phyloP scores from a whole-genome alignment of 2,888 invertebrate species.

The Mellilla xanthometata region DNA sequence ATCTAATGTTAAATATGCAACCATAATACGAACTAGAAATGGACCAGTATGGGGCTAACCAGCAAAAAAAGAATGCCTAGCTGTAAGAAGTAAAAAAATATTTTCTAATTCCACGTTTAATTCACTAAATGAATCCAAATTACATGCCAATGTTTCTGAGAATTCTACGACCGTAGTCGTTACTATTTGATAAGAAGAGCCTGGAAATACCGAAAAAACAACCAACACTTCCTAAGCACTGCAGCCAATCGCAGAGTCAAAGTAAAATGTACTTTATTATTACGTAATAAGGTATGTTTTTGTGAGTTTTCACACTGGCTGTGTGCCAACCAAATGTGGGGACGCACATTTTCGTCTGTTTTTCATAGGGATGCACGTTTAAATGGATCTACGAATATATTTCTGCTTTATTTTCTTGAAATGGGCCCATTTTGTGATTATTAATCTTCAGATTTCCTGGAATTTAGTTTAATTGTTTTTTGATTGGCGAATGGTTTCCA shows the following conservation, averaged over 20 bases:
- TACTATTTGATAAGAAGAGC: slow-evolving; percentile 29
- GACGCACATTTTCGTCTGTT: slow-evolving; percentile 59
- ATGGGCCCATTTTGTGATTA: slow-evolving; percentile 20
- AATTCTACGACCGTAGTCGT: slow-evolving; percentile 11
- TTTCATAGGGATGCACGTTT: slow-evolving; percentile 53
- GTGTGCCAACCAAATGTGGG: slow-evolving; percentile 56
- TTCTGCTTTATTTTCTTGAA: slow-evolving; percentile 21
- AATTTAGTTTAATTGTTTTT: too few relatives aligned
- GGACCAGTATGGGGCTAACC: too few relatives aligned
- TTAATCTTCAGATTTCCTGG: slow-evolving; percentile 8
- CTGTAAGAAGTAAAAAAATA: too few relatives aligned
- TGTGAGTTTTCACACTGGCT: slow-evolving; percentile 34
- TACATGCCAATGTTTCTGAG: slow-evolving; percentile 1
- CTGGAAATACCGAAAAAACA: slow-evolving; percentile 27
- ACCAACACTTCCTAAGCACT: slow-evolving; percentile 22
- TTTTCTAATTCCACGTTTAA: too few relatives aligned
- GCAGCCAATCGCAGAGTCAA: slow-evolving; percentile 11
- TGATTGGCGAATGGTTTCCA: too few relatives aligned
- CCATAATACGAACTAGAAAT: too few relatives aligned
- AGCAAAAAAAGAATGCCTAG: too few relatives aligned
- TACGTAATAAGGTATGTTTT: slow-evolving; percentile 18
- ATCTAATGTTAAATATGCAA: too few relatives aligned
- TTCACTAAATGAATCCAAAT: slow-evolving; percentile 10
- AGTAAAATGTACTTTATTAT: slow-evolving; percentile 20
- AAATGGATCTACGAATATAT: slow-evolving; percentile 41